A percentile compares a stretch with the other conserved stretches of the same genome.
phyloP scores from a whole-genome alignment of 2,113 vertebrate genomes.

The Grammomys dolichurus region DNA sequence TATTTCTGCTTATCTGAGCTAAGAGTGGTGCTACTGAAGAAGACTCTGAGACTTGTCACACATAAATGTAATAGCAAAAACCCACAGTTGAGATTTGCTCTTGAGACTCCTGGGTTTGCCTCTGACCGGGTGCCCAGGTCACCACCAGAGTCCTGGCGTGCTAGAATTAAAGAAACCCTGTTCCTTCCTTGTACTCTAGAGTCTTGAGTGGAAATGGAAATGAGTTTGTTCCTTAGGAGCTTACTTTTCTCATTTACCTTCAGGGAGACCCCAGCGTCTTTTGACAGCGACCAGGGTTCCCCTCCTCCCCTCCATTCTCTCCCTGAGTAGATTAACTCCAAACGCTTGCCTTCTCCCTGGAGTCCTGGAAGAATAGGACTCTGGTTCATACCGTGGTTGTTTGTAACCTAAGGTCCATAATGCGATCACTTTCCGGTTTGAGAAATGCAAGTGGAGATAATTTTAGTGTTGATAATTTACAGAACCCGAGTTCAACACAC shows the following conservation, averaged over 20 bases:
- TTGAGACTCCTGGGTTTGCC: constrained; percentile 76
- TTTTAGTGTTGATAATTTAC: constrained; percentile 82
- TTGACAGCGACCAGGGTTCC: constrained; percentile 62
- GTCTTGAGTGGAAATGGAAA: background rate
- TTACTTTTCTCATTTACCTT: constrained; percentile 56
- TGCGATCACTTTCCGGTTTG: constrained; percentile 76
- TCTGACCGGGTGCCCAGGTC: constrained; percentile 48
- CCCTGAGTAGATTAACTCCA: constrained; percentile 68
- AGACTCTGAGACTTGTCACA: background rate
- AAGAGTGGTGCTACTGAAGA: constrained; percentile 64
- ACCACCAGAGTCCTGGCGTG: constrained; percentile 46
- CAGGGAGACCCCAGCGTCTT: constrained; percentile 65
- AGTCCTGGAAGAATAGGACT: constrained; percentile 76
- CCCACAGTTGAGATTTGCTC: constrained; percentile 67
- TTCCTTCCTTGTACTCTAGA: constrained; percentile 17
- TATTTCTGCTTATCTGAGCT: constrained; percentile 74
- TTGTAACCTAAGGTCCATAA: constrained; percentile 88
- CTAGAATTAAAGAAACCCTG: background rate
- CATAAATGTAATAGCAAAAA: constrained; percentile 46
- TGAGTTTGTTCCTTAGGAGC: constrained; percentile 43
- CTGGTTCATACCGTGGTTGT: constrained; percentile 80
- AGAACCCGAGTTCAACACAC: constrained; percentile 73
- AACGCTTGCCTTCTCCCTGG: constrained; percentile 25
- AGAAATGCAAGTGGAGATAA: constrained; percentile 82
- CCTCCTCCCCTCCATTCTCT: constrained; percentile 65